A percentile compares a stretch with the other conserved stretches of the same genome.
Conservation (phyloP, 2,888 invertebrate species). For the Drosophila siamana region DNA sequence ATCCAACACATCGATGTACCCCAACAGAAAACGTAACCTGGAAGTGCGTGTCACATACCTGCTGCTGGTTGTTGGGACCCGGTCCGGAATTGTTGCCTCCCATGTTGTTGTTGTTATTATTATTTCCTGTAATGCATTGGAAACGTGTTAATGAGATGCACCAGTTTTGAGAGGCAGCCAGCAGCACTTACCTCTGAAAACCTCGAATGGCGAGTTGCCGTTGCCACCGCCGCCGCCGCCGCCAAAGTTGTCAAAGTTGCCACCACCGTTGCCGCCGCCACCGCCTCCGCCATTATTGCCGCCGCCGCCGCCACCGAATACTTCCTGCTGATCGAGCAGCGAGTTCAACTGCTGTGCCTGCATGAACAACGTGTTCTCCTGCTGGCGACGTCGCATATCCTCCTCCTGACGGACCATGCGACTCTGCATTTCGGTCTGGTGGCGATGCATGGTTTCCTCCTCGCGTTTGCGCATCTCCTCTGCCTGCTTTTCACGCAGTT, state of each 20-base stretch:
- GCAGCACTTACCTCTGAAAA: constrained; percentile 77
- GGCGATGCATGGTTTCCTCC: constrained; percentile 88
- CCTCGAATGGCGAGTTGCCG: constrained; percentile 81
- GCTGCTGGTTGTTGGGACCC: constrained; percentile 56
- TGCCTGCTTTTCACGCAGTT: constrained; percentile 92
- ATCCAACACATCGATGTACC: background rate
- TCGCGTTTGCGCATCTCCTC: constrained; percentile 91
- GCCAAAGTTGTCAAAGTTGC: constrained; percentile 75
- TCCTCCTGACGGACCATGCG: constrained; percentile 93
- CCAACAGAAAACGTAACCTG: background rate
- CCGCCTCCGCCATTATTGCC: constrained; percentile 54
- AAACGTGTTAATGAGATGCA: background rate
- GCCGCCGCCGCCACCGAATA: constrained; percentile 60
- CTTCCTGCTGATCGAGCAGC: constrained; percentile 90
- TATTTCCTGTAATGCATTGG: constrained; percentile 35
- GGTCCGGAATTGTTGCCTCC: constrained; percentile 60
- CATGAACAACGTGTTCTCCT: constrained; percentile 94
- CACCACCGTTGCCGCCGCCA: constrained; percentile 56
- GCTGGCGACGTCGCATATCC: constrained; percentile 93
- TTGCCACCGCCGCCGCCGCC: constrained; percentile 53
- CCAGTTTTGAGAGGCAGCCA: background rate
- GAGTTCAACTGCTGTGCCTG: constrained; percentile 89
- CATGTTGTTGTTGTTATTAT: constrained; percentile 66
- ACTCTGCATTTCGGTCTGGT: constrained; percentile 91
- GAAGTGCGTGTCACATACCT: constrained; percentile 60